phyloP scores from a whole-genome alignment of 2,797 vertebrate species.

The Ciconia nigra region DNA sequence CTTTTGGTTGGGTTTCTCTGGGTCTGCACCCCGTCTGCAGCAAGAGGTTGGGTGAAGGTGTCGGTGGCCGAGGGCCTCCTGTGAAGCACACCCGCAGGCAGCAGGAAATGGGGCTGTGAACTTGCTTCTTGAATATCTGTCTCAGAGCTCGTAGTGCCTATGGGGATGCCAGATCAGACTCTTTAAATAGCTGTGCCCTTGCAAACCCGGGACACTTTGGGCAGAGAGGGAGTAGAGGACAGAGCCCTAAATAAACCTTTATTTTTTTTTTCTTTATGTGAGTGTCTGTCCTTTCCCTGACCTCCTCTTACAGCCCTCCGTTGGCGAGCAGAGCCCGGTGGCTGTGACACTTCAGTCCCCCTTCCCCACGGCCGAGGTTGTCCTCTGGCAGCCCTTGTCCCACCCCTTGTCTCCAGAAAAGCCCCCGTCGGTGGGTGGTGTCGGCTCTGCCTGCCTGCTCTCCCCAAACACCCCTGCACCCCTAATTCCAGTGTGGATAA shows the following conservation, averaged over 20 bases:
- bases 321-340: fast-evolving
- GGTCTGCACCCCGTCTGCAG: not conserved
- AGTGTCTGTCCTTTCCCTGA: not conserved
- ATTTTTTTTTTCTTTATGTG: not conserved
- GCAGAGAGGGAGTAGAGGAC: not conserved
- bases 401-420: not conserved
- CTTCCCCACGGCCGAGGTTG: fast-evolving
- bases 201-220: not conserved
- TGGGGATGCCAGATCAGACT: not conserved
- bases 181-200: not conserved
- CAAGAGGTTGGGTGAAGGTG: not conserved
- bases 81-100: not conserved
- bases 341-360: not conserved
- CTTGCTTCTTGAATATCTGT: not conserved
- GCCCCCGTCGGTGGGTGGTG: fast-evolving
- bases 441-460: not conserved
- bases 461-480: not conserved
- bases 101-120: not conserved
- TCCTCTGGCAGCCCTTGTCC: not conserved
- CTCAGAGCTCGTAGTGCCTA: not conserved
- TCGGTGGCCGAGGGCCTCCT: not conserved
- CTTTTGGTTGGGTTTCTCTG: not conserved
- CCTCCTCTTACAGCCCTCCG: not conserved
- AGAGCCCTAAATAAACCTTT: not conserved
- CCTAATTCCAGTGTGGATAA: not conserved